phyloP scores from a whole-genome alignment of 2,113 vertebrate species.

The Symphodus melops region DNA sequence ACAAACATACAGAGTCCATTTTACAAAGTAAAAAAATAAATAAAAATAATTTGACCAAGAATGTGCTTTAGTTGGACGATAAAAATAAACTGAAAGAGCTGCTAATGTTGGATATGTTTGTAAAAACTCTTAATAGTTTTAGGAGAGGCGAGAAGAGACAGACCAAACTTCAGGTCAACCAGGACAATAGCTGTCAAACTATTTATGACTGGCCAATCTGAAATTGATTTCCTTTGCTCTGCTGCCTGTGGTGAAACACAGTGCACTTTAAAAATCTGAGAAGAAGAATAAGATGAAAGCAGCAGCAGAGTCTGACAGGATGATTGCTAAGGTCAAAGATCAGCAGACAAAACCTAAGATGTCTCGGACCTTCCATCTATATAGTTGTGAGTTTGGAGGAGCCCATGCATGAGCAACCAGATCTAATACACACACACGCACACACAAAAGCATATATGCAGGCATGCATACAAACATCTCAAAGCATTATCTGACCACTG shows the following conservation, averaged over 20 bases:
- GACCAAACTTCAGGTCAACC: background rate
- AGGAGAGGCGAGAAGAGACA: background rate
- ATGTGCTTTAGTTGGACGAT: background rate
- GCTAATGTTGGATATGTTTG: no score
- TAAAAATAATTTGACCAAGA: no score
- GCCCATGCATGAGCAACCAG: background rate
- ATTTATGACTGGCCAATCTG: background rate
- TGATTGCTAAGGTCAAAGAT: slow-evolving; percentile 16
- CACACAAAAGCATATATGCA: background rate
- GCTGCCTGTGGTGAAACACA: background rate
- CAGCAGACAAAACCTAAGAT: slow-evolving; percentile 30
- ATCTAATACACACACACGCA: background rate
- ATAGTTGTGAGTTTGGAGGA: slow-evolving; percentile 7
- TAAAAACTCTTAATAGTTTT: background rate
- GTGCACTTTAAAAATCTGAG: slow-evolving; percentile 9
- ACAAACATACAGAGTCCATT: no score
- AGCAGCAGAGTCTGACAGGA: slow-evolving; percentile 10
- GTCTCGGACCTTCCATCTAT: slow-evolving; percentile 15
- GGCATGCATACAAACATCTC: background rate
- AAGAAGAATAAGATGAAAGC: slow-evolving; percentile 24
- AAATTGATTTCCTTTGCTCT: background rate
- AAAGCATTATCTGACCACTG: slow-evolving; percentile 5
- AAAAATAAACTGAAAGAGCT: no score
- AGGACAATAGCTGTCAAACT: background rate
- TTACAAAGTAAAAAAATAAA: no score